Percentiles rank a stretch among this genome's conserved stretches.
phyloP scores from a whole-genome alignment of 2,888 invertebrate species.

The Aethes cnicana region DNA sequence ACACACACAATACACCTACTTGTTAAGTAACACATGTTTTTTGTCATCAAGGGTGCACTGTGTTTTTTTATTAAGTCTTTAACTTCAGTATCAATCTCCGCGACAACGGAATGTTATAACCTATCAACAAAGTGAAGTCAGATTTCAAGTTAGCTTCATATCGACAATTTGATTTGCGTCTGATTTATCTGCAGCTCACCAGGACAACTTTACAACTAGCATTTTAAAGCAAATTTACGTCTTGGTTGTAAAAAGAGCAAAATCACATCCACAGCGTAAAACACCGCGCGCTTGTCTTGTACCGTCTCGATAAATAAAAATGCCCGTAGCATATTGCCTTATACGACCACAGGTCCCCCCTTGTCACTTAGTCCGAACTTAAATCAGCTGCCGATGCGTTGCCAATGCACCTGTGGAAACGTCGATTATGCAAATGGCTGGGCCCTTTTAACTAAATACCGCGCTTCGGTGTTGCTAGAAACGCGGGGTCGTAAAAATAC shows the following conservation, averaged over 20 bases:
- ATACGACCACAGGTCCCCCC: conserved; percentile 62
- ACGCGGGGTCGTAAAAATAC: conserved; percentile 48
- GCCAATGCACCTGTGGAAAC: conserved; percentile 74
- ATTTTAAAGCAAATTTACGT: conserved; percentile 18
- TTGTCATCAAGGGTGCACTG: no score
- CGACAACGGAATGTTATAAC: no score
- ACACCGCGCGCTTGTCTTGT: conserved; percentile 45
- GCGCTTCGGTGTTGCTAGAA: conserved; percentile 54
- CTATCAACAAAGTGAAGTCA: no score
- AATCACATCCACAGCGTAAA: conserved; percentile 30
- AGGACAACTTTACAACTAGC: conserved; percentile 19
- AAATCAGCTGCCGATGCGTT: conserved; percentile 70
- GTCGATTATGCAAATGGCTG: conserved; percentile 78
- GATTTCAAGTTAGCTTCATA: neutral
- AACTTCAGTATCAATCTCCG: no score
- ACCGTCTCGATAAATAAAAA: conserved; percentile 65
- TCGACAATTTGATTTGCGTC: neutral
- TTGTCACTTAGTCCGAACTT: conserved; percentile 68
- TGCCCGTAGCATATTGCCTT: conserved; percentile 66
- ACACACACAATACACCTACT: no score
- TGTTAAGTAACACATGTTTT: no score
- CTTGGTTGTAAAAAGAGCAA: conserved; percentile 20
- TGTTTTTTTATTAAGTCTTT: no score
- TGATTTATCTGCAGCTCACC: conserved; percentile 6
- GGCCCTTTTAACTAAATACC: conserved; percentile 68